Base-by-base conservation (phyloP, 1,140 invertebrate genomes). In the Diorhabda elongata region DNA sequence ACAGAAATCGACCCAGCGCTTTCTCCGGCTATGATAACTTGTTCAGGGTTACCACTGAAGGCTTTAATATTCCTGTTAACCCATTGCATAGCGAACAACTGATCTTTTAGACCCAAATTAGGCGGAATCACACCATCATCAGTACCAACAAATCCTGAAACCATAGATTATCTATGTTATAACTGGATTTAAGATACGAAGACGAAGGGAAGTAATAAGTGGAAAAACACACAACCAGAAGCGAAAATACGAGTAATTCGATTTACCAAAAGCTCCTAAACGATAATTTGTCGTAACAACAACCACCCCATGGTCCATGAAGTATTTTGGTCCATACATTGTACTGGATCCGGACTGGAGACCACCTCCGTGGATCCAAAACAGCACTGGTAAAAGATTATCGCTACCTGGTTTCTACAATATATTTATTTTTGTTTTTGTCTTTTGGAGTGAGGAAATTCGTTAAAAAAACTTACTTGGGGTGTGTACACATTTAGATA, bases 231-330 rank as follows among this genome's bases (percentile, higher is more conserved):
- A 26, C 26, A 26, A 26, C 26, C 26, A 26, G 26, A 26, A 26
- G 26, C 26, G 26, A 26, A 26, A 26, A 26, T 26, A 26, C 1
- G 26, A 26, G 26, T 26, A 26, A 26, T 26, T 26, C 26, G 26
- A 52, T 26, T 57, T 42, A 79, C 89, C 89, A n/a, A 91, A 80
- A 63, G 87, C 83, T 69, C 91, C 91, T 5, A 93, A 80, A 45
- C 67, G 26, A 66, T 73, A 73, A 47, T 64, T 73, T 9, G 70
- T 42, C 2, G 71, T 70, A n/a, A 73, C 71, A 45, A 73, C 62
- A 44, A 73, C 60, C 8, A 73, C 58, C 42, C 62, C 69, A 7
- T 70, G 57, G 56, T 70, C 69, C 42, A 73, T 67, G 9, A 73
- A 42, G 60, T 67, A 73, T 60, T 69, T 68, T 6, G 71, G 71